Evolutionary conservation across 2,113 vertebrate species (phyloP).

Genomic region (Sylvilagus bachmani): DNA sequence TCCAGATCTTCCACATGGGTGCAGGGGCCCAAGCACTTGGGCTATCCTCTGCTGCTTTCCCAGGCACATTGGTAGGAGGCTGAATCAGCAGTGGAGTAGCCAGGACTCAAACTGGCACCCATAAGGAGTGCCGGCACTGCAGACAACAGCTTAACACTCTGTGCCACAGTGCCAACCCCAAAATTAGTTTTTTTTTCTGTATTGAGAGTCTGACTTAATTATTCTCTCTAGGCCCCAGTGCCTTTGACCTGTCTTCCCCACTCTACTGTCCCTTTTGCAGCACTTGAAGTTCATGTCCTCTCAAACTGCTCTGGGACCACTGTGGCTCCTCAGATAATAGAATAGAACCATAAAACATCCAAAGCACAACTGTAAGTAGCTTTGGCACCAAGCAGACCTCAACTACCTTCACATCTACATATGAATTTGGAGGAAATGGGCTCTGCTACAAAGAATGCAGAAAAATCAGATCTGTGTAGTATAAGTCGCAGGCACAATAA

Average conservation of each 20-base stretch:
- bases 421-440: background rate
- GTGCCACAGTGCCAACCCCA: too few relatives aligned
- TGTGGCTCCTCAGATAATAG: constrained; percentile 7
- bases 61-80: too few relatives aligned
- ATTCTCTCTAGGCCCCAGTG: background rate
- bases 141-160: too few relatives aligned
- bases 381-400: background rate
- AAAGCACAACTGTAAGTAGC: background rate
- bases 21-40: too few relatives aligned
- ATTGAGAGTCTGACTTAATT: constrained; percentile 36
- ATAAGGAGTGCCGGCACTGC: too few relatives aligned
- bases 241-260: background rate
- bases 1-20: too few relatives aligned
- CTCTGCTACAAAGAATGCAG: background rate
- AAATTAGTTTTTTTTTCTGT: constrained; percentile 32
- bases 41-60: too few relatives aligned
- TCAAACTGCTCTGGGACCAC: background rate
- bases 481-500: background rate
- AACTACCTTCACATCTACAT: background rate
- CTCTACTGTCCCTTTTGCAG: background rate
- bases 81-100: too few relatives aligned
- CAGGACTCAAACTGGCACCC: too few relatives aligned
- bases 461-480: background rate
- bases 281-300: background rate
- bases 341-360: background rate